Evolutionary conservation across 2,797 vertebrate species (phyloP).

Genomic region (Silurus lanzhouensis): DNA sequence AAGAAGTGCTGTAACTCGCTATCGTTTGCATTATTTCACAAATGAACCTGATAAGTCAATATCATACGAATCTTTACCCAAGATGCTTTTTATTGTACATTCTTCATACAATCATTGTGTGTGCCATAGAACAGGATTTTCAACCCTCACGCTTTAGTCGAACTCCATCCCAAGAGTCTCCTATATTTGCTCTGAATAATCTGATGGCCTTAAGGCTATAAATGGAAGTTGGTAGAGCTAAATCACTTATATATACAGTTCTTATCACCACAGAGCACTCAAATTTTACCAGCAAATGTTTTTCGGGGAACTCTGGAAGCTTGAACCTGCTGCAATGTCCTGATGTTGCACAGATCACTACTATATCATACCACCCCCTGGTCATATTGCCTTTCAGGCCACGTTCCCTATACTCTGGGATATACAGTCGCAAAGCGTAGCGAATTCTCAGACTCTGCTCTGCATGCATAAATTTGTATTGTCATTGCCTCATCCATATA

Average conservation of each 20-base stretch:
- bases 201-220: conserved; percentile 28
- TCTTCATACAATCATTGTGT: background rate
- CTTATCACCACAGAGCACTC: conserved; percentile 42
- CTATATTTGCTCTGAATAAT: conserved; percentile 28
- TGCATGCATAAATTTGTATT: conserved; percentile 23
- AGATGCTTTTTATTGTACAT: background rate
- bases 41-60: background rate
- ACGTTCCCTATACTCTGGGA: conserved; percentile 36
- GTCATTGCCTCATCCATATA: conserved; percentile 35
- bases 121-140: background rate
- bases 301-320: conserved; percentile 48
- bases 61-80: no score
- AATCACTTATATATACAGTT: conserved; percentile 47
- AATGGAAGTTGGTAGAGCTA: conserved; percentile 60
- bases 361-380: conserved; percentile 24
- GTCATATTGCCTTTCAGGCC: conserved; percentile 48
- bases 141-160: background rate
- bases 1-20: no score
- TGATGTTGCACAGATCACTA: conserved; percentile 45
- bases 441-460: background rate
- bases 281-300: conserved; percentile 50
- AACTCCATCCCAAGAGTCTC: conserved; percentile 4
- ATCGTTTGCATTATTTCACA: background rate
- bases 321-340: conserved; percentile 42
- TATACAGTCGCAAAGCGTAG: conserved; percentile 1